A percentile compares a stretch with the other conserved stretches of the same genome.
These are phyloP conservation scores for Willisornis vidua DNA, from an alignment of 2,113 vertebrate genomes.

Conservation along the genomic window DNA sequence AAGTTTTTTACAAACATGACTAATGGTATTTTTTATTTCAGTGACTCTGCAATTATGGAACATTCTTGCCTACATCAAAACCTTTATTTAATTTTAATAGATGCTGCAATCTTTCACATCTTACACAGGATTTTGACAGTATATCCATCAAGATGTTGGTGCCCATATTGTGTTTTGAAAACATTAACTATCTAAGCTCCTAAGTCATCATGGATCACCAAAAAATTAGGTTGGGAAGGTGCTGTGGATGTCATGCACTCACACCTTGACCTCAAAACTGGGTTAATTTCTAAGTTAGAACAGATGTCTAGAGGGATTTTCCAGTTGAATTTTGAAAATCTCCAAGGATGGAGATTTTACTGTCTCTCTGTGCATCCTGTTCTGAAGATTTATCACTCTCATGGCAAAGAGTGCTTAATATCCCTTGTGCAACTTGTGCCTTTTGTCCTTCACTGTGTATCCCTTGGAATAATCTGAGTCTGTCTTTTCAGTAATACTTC, in stretches of 20 bases:
- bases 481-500: background rate
- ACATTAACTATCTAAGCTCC: background rate
- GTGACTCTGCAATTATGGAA: background rate
- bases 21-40: background rate
- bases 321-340: background rate
- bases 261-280: background rate
- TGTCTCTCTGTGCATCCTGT: background rate
- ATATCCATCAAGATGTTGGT: background rate
- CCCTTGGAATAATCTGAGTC: background rate
- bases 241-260: background rate
- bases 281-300: background rate
- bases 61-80: background rate
- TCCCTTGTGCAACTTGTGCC: background rate
- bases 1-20: background rate
- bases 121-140: background rate
- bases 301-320: background rate
- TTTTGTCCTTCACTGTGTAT: background rate
- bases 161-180: background rate
- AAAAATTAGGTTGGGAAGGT: background rate
- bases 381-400: background rate
- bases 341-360: background rate
- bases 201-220: background rate
- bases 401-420: background rate
- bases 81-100: constrained; percentile 5
- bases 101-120: background rate